Evolutionary conservation across 2,888 invertebrate species (phyloP), one percentile per base, ranked within the genome.

Genomic region (Sepiola atlantica): DNA sequence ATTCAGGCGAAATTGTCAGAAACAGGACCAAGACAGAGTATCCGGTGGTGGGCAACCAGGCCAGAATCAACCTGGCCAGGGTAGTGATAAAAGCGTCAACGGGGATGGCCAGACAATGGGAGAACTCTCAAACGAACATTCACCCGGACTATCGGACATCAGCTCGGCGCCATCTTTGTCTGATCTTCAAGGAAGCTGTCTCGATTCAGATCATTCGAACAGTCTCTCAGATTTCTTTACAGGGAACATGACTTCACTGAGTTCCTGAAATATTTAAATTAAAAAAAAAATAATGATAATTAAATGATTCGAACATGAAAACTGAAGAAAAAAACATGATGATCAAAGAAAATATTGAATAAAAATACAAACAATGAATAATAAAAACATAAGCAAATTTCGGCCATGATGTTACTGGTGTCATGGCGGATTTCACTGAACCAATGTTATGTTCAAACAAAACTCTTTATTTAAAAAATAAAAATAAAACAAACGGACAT

Each of bases 1-100:
- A 98, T 99, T 99, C 98, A 98, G 99, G 95, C 98, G 99, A 94
- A 99, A 98, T 98, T 98, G 98, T 97, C 95, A 97, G 94, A 97
- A 97, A 94, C 96, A 96, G 94, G 96, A 96, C 55, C 92, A 94
- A 16, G 96, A 96, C 93, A 95, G 95, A 20, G 95, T 94, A 94
- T 94, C 93, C n/a, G 94, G 45, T 57, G 94, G 94, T 94, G 77
- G 94, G 45, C 94, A 94, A 45, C 55, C 94, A 20, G 94, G 91
- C 32, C 94, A 95, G 57, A 55, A 54, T 10, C 94, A 45, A 24
- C 21, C 93, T 3, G 94, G 92, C 55, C 94, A 94, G 77, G 95
- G 94, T 35, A 94, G 94, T 92, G 94, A 93, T 35, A 95, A 95
- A 94, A 94, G 95, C n/a, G 96, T 96, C 94, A 95, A 95, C 94